Conservation (phyloP, 1,140 invertebrate species). For the Platorchestia sp. region DNA sequence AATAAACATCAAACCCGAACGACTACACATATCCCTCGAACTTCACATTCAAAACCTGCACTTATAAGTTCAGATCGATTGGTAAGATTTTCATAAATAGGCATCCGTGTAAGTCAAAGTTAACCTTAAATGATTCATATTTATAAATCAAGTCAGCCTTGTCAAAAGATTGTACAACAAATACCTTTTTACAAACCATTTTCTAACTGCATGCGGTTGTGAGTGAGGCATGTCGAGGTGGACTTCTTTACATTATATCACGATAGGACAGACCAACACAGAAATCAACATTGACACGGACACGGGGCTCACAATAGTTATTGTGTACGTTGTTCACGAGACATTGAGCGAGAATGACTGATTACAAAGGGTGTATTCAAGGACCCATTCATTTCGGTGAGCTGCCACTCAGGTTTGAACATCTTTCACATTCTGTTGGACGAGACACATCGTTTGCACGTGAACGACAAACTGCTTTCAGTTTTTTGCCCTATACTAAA, state of each 20-base stretch:
- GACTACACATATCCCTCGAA: not conserved
- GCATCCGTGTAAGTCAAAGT: not conserved
- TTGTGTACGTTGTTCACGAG: not conserved
- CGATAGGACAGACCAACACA: not conserved
- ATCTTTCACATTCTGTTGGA: not conserved
- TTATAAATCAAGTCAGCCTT: too few species aligned
- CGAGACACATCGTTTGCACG: not conserved
- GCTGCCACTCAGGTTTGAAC: not conserved
- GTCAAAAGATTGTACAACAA: not conserved
- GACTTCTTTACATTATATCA: too few species aligned
- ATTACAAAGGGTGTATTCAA: not conserved
- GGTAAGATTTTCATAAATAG: not conserved
- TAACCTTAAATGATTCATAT: not conserved
- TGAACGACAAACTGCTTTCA: not conserved
- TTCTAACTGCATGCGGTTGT: not conserved
- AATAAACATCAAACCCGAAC: not conserved
- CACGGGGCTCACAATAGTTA: not conserved
- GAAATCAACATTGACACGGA: not conserved
- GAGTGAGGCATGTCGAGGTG: not conserved
- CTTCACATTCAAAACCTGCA: not conserved
- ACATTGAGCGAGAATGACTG: not conserved
- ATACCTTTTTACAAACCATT: not conserved
- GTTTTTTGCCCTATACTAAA: not conserved
- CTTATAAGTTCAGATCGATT: not conserved
- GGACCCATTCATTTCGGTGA: not conserved